Evolutionary conservation across 2,113 vertebrate species (phyloP), one percentile per base, ranked within the genome.

Genomic region (Cyrtonyx montezumae): DNA sequence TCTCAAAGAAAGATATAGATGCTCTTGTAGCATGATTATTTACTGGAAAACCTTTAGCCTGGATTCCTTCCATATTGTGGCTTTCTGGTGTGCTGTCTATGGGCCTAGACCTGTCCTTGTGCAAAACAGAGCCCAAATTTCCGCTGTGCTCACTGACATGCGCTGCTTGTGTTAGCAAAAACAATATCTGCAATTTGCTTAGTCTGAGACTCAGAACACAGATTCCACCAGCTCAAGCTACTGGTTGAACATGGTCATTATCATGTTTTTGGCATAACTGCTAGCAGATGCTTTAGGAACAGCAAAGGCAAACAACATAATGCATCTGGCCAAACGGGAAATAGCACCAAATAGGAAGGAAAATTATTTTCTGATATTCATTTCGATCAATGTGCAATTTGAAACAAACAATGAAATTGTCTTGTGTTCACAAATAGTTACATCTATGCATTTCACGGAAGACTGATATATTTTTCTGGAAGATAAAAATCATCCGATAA

Each of bases 241-340:
- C 69, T 73, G 51, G 56, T 84, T 1, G 15, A 43, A 53, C 30
- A 53, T 85, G 79, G 55, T 69, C 67, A 89, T 79, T 87, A 70
- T 89, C 75, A 49, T 45, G 49, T 88, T 87, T 95, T 81, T 96
- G 88, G 68, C 84, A 82, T 92, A 92, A 92, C 63, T 93, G 71
- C 25, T 79, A 87, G 68, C 87, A 95, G 93, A 92, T 85, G 71
- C 67, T 94, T 74, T 84, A 91, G 75, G 74, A 73, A 87, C 19
- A 40, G 63, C 68, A 61, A 93, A 93, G 22, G 21, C 48, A 67
- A 94, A 70, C 45, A 90, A 55, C 22, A 13, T 20, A 63, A 51
- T 56, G 30, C 17, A 85, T 94, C 55, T 91, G 61, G 25, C 49
- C 28, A 74, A 79, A 79, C 0, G 1, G 63, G 42, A 92, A 82